These are phyloP conservation scores for Nesogale talazaci DNA, from an alignment of 2,113 vertebrate species.

Conservation along the genomic window DNA sequence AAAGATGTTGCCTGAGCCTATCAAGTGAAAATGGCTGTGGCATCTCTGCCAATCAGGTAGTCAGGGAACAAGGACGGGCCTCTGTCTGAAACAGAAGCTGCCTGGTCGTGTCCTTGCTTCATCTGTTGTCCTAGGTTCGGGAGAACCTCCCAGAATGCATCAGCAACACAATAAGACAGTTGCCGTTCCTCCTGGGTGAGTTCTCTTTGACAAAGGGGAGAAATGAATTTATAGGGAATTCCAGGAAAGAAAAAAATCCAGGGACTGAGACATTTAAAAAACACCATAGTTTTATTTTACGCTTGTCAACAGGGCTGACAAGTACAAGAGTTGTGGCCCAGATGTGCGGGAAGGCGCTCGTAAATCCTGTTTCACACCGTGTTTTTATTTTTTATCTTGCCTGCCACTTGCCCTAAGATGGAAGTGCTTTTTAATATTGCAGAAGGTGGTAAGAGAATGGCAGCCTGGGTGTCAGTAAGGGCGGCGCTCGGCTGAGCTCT, in stretches of 20 bases:
- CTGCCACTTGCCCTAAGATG: conserved; percentile 62
- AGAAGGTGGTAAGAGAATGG: background rate
- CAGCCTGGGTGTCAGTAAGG: conserved; percentile 2
- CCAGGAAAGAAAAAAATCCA: conserved; percentile 53
- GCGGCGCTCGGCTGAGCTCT: background rate
- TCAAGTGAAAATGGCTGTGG: background rate
- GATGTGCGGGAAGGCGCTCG: conserved; percentile 48
- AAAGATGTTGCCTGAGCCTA: background rate
- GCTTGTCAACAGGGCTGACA: conserved; percentile 70
- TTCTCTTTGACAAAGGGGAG: conserved; percentile 53
- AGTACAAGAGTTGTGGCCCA: conserved; percentile 65
- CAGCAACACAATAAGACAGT: conserved; percentile 45
- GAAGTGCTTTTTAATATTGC: conserved; percentile 58
- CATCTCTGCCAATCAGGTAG: background rate
- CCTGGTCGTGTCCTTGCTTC: background rate
- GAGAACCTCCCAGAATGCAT: background rate
- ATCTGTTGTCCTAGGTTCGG: background rate
- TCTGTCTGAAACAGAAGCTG: conserved; percentile 11
- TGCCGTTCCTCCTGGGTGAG: conserved; percentile 54
- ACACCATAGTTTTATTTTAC: conserved; percentile 64
- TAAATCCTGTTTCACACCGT: conserved; percentile 33
- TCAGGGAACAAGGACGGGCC: background rate
- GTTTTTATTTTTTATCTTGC: conserved; percentile 41
- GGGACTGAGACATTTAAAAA: conserved; percentile 66
- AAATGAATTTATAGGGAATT: conserved; percentile 66